Evolutionary conservation across 2,113 vertebrate species (phyloP), one percentile per base, ranked within the genome.

Genomic region (Pelvicachromis taeniatus): DNA sequence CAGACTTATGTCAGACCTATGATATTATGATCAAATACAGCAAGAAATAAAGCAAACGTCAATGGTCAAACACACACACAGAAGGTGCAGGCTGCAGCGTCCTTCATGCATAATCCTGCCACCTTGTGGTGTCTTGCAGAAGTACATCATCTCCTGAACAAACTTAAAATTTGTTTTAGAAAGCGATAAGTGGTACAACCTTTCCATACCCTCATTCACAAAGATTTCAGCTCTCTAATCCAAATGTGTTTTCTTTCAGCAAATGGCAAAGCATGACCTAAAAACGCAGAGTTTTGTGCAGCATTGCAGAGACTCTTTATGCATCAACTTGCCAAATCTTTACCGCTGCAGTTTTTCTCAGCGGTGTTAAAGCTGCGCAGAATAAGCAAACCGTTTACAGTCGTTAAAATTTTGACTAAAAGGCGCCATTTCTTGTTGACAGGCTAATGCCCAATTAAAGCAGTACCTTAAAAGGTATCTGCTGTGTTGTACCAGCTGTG

Each of bases 101-200:
- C 16, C 16, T 19, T 19, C 42, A 50, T 75, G 6, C 29, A 77
- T 78, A 45, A 87, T 73, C 14, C 52, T 77, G 16, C 92, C 92
- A 87, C 87, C 91, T 83, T 54, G 88, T 89, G 94, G 89, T 33
- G 35, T 19, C 40, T 26, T 79, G 40, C 17, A 68, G 88, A 87
- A 87, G 7, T 87, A 42, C 84, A 17, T 3, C 35, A 75, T 29
- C 13, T 29, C 40, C 11, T 21, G 4, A 75, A n/a, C 70, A 75
- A 29, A 29, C 33, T 23, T 38, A 9, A 63, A 33, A 33, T 19
- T 31, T 52, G 17, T 75, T 75, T 50, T 50, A 50, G 45, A 26
- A 50, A 75, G 16, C 50, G 26, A 31, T 50, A 75, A 31, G 26
- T 31, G 26, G 1, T 33, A 26, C 70, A 52, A 52, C 70, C 9